Evolutionary conservation across 2,113 vertebrate genomes (phyloP).

Genomic region (Lycaon pictus): DNA sequence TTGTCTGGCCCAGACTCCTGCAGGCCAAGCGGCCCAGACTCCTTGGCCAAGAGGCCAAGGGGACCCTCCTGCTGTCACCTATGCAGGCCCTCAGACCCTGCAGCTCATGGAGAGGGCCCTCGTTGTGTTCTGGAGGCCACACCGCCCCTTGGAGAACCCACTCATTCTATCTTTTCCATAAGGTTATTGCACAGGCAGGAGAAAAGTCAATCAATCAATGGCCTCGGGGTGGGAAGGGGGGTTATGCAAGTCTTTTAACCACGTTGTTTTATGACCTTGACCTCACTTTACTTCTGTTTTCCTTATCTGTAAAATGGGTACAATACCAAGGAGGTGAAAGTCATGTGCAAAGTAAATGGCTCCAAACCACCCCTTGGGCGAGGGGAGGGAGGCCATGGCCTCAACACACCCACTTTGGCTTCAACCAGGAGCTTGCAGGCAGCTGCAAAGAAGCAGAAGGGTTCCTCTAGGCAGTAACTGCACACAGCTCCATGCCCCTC

Average conservation of each 20-base stretch:
- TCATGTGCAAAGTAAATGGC: not conserved
- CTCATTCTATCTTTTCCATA: not conserved
- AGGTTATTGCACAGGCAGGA: too few relatives aligned
- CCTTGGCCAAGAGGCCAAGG: too few relatives aligned
- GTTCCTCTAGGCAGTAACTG: not conserved
- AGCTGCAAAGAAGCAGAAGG: not conserved
- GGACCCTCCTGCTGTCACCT: accelerated
- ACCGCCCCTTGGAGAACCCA: not conserved
- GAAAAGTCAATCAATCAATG: accelerated
- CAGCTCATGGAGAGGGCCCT: too few relatives aligned
- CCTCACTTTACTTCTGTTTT: not conserved
- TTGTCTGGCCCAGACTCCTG: not conserved
- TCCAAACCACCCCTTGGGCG: not conserved
- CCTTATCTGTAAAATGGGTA: constrained; percentile 19
- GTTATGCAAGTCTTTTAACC: not conserved
- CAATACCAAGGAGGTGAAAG: not conserved
- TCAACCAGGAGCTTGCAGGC: not conserved
- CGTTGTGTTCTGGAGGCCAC: not conserved
- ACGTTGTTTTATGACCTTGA: not conserved
- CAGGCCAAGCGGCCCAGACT: not conserved
- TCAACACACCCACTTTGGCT: too few relatives aligned
- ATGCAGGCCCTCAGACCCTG: not conserved
- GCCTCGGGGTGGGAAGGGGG: accelerated
- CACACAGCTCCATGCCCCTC: not conserved
- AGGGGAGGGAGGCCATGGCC: not conserved